Evolutionary conservation across 2,797 vertebrate species (phyloP).

Genomic region (Antennarius maculatus): DNA sequence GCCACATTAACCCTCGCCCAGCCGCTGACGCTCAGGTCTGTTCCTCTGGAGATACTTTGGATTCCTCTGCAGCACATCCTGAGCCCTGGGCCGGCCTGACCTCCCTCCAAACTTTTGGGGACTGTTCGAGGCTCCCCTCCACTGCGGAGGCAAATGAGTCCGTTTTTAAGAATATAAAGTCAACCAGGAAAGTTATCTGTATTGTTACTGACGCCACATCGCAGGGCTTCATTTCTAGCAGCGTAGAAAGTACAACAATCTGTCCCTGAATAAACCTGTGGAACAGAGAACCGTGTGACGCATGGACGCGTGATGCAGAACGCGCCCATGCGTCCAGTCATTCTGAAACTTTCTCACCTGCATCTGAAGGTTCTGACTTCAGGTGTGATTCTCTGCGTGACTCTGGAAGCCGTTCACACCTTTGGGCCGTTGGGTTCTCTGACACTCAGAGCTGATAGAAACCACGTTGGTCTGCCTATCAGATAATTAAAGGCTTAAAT

Average conservation of each 20-base stretch:
- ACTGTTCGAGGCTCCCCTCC: constrained; percentile 15
- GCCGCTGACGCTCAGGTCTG: constrained; percentile 43
- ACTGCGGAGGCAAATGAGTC: not conserved
- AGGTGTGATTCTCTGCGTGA: too few species aligned
- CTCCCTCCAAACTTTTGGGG: constrained; percentile 38
- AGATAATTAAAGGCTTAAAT: not conserved
- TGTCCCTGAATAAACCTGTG: constrained; percentile 17
- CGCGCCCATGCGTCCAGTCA: not conserved
- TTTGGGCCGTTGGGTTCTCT: too few species aligned
- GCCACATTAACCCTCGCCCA: constrained; percentile 55
- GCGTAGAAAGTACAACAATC: not conserved
- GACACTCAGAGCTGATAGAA: not conserved
- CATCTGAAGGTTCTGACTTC: too few species aligned
- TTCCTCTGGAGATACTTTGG: constrained; percentile 72
- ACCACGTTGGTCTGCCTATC: not conserved
- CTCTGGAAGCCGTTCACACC: too few species aligned
- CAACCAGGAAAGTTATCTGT: constrained; percentile 1
- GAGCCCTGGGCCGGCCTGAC: constrained; percentile 64
- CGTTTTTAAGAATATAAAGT: not conserved
- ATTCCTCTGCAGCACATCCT: constrained; percentile 74
- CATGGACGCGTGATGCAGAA: too few species aligned
- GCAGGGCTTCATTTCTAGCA: not conserved
- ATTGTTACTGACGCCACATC: constrained; percentile 5
- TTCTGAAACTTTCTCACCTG: not conserved
- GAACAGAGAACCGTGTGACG: constrained; percentile 7